Conservation (phyloP, 2,113 vertebrate genomes). For the Ammodramus savannarum region DNA sequence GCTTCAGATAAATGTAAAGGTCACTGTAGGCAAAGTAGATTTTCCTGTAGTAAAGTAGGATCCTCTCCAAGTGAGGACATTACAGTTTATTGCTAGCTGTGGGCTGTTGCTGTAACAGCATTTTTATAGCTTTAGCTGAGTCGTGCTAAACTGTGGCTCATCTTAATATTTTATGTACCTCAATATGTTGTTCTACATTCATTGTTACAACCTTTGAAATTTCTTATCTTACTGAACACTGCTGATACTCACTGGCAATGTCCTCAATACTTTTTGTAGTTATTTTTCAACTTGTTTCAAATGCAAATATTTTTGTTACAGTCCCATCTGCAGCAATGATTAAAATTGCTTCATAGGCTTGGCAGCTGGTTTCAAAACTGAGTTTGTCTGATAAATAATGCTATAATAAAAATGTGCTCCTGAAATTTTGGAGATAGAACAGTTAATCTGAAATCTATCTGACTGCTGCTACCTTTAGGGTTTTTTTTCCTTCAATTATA, state of each 20-base stretch:
- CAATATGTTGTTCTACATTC: slow-evolving; percentile 24
- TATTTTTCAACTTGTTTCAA: slow-evolving; percentile 3
- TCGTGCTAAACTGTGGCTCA: not conserved
- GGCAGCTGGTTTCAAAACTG: not conserved
- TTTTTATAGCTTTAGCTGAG: slow-evolving; percentile 31
- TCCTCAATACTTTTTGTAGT: not conserved
- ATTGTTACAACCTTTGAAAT: not conserved
- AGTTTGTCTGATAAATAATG: not conserved
- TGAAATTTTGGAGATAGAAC: not conserved
- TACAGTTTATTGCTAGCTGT: slow-evolving; percentile 56
- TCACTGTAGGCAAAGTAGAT: slow-evolving; percentile 16
- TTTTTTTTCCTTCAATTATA: not conserved
- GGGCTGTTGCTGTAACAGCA: slow-evolving; percentile 38
- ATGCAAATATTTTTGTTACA: not conserved
- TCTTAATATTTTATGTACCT: slow-evolving; percentile 47
- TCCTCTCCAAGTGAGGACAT: not conserved
- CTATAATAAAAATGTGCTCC: not conserved
- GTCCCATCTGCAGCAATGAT: not conserved
- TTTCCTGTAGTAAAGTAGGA: slow-evolving; percentile 12
- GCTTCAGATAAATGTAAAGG: slow-evolving; percentile 27
- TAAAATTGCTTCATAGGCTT: not conserved
- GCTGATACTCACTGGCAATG: not conserved
- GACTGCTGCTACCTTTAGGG: not conserved
- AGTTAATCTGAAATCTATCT: not conserved
- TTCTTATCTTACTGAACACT: not conserved